Percentiles rank a stretch among this genome's conserved stretches.
These are phyloP conservation scores for Setophaga kirtlandii DNA, from an alignment of 2,113 vertebrate genomes.

Conservation along the genomic window DNA sequence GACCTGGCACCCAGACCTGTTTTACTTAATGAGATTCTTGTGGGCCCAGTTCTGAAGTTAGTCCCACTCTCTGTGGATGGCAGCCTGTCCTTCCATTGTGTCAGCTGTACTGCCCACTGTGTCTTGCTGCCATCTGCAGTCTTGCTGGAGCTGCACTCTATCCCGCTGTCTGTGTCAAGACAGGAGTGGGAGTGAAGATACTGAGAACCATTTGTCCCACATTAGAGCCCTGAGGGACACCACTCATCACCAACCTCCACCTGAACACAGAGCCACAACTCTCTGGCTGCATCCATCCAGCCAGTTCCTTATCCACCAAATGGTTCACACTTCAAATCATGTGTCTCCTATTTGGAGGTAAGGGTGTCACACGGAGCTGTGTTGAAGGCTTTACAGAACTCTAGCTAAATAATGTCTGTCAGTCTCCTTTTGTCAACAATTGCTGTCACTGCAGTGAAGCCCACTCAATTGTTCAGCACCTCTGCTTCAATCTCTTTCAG, in stretches of 20 bases:
- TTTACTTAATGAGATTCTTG: neutral
- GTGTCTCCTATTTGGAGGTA: neutral
- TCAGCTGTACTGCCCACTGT: too few species aligned
- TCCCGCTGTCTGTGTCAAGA: neutral
- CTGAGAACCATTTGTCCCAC: neutral
- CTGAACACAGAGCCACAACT: neutral
- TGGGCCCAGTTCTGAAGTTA: neutral
- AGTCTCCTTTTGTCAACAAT: neutral
- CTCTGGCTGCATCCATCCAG: neutral
- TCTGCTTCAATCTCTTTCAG: neutral
- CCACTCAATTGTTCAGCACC: neutral
- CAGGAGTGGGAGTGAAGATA: neutral
- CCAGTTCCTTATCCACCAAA: neutral
- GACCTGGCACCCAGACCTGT: neutral
- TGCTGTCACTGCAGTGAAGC: neutral
- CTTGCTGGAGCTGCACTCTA: neutral
- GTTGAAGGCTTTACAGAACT: neutral
- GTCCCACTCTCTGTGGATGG: neutral
- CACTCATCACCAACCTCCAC: accelerated
- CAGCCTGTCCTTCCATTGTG: neutral
- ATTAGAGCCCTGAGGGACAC: neutral
- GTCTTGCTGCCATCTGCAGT: too few species aligned
- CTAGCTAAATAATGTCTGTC: neutral
- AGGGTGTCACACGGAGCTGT: neutral
- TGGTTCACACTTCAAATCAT: neutral